These are phyloP conservation scores for Chaetodon trifasciatus DNA, from an alignment of 2,797 vertebrate species.

Conservation along the genomic window DNA sequence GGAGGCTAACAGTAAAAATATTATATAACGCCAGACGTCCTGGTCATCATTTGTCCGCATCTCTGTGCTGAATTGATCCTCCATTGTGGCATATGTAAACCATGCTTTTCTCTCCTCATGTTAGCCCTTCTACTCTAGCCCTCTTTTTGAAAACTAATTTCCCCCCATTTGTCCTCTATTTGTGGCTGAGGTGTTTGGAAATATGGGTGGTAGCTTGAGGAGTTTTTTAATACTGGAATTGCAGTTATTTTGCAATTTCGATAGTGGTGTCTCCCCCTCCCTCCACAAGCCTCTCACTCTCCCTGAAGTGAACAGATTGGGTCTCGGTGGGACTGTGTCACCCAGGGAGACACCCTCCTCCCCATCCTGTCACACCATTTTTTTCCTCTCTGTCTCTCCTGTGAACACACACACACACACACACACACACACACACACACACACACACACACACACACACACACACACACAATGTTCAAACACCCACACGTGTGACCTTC, in stretches of 20 bases:
- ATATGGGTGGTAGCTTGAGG: neutral
- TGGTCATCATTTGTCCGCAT: constrained; percentile 46
- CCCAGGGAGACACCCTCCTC: constrained; percentile 86
- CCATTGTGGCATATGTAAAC: constrained; percentile 4
- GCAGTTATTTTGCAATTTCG: constrained; percentile 36
- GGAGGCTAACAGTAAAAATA: constrained; percentile 61
- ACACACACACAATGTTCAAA: constrained; percentile 43
- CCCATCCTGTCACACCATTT: constrained; percentile 77
- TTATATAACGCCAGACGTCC: constrained; percentile 77
- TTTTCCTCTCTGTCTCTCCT: constrained; percentile 48
- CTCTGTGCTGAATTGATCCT: constrained; percentile 38
- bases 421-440: constrained; percentile 32
- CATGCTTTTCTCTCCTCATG: neutral
- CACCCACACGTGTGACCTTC: constrained; percentile 71
- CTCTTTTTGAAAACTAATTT: neutral
- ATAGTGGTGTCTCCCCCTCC: constrained; percentile 50
- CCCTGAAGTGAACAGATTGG: constrained; percentile 89
- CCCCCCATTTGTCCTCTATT: neutral
- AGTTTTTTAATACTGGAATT: constrained; percentile 8
- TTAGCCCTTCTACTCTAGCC: neutral
- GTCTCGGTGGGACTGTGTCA: constrained; percentile 88
- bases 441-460: constrained; percentile 35
- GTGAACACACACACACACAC: constrained; percentile 41
- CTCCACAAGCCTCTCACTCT: constrained; percentile 49
- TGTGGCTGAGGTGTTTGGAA: constrained; percentile 3